These are phyloP conservation scores for Nematolebias whitei DNA, from an alignment of 2,113 vertebrate species.

Conservation along the genomic window DNA sequence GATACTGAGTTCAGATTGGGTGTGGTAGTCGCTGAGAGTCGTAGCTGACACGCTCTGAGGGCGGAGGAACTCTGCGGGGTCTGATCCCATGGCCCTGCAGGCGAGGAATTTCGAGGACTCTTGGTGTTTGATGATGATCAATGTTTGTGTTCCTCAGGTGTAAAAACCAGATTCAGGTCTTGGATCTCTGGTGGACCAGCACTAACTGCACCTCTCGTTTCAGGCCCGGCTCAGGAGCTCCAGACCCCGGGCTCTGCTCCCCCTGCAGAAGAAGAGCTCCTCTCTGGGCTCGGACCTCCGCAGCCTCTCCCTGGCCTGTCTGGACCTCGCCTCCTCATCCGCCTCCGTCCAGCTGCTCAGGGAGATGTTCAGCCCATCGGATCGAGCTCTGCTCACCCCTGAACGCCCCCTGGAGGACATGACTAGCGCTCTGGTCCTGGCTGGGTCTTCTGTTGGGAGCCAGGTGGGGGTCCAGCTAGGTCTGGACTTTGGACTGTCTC, in stretches of 20 bases:
- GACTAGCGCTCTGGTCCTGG: constrained; percentile 34
- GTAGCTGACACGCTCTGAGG: too few species aligned
- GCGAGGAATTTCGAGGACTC: too few species aligned
- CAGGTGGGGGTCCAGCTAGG: constrained; percentile 22
- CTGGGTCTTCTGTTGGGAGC: constrained; percentile 12
- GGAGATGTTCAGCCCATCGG: constrained; percentile 30
- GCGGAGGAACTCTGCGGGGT: too few species aligned
- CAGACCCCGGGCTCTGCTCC: constrained; percentile 39
- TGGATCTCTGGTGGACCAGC: too few species aligned
- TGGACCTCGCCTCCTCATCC: constrained; percentile 60
- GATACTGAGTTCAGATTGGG: too few species aligned
- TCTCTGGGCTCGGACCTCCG: constrained; percentile 17
- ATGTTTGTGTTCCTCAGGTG: too few species aligned
- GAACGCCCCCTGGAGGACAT: background rate
- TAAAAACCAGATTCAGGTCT: too few species aligned
- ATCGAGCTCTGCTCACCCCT: too few species aligned
- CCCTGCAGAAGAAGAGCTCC: constrained; percentile 31
- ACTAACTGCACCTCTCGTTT: too few species aligned
- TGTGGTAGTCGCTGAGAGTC: too few species aligned
- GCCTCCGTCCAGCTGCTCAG: constrained; percentile 51
- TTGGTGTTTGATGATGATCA: too few species aligned
- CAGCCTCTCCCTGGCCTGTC: constrained; percentile 41
- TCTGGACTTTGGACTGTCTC: constrained; percentile 31
- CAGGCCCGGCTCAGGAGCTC: constrained; percentile 59
- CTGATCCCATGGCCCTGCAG: too few species aligned